phyloP scores from a whole-genome alignment of 2,797 vertebrate species.

The Dicrostonyx torquatus region DNA sequence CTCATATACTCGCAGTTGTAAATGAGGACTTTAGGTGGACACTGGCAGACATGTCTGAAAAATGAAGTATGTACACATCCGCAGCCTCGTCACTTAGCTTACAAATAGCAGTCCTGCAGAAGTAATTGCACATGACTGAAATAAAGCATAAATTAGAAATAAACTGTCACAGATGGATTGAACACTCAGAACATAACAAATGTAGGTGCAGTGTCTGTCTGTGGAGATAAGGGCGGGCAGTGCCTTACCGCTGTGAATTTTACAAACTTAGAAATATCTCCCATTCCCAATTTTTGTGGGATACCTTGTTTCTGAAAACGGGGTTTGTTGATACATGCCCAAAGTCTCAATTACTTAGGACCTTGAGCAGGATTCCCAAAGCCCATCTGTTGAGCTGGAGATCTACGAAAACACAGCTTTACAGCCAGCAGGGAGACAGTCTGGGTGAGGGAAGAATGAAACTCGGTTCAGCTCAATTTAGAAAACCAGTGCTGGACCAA shows the following conservation, averaged over 20 bases:
- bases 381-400: neutral
- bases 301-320: neutral
- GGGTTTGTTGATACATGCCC: neutral
- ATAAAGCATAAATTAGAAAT: neutral
- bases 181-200: neutral
- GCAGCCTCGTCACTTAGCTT: neutral
- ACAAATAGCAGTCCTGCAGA: neutral
- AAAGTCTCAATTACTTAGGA: neutral
- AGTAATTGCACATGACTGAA: neutral
- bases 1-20: neutral
- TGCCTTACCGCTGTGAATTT: constrained; percentile 10
- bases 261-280: neutral
- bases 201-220: neutral
- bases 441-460: neutral
- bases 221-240: neutral
- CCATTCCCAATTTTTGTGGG: neutral
- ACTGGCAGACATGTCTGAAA: neutral
- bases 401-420: neutral
- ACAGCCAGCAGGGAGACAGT: neutral
- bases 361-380: neutral
- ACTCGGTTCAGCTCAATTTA: neutral
- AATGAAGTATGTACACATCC: neutral
- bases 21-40: neutral
- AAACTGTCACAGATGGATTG: neutral
- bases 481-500: neutral